phyloP scores from a whole-genome alignment of 2,888 invertebrate genomes.

The Himalopsyche anomala region DNA sequence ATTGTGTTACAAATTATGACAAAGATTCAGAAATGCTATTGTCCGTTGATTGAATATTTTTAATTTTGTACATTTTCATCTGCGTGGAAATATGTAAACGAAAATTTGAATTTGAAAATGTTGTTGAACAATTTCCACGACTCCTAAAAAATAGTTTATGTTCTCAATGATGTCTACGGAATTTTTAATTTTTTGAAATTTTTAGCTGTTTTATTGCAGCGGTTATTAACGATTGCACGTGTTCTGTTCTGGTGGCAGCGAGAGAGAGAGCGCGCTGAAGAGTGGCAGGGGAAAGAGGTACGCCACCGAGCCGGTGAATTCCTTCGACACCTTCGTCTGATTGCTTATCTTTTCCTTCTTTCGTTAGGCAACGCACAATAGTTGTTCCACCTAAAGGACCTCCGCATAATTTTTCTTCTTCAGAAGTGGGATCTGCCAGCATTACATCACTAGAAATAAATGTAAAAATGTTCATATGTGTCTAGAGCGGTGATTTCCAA shows the following conservation, averaged over 20 bases:
- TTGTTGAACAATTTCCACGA: too few relatives aligned
- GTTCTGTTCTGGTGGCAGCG: conserved; percentile 60
- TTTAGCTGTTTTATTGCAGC: conserved; percentile 48
- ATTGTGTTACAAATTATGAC: too few relatives aligned
- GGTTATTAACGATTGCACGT: conserved; percentile 59
- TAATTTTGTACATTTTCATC: too few relatives aligned
- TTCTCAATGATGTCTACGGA: not conserved
- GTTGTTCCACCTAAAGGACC: conserved; percentile 72
- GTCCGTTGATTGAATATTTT: too few relatives aligned
- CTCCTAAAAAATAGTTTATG: not conserved
- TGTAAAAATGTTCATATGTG: too few relatives aligned
- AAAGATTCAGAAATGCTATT: too few relatives aligned
- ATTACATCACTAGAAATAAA: conserved; percentile 78
- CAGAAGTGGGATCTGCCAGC: conserved; percentile 87
- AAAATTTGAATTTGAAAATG: too few relatives aligned
- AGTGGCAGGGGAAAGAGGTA: conserved; percentile 52
- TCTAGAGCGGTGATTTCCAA: too few relatives aligned
- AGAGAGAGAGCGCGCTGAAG: conserved; percentile 56
- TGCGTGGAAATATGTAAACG: too few relatives aligned
- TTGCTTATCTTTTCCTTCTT: conserved; percentile 51
- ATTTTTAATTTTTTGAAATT: not conserved
- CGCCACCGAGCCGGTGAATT: conserved; percentile 59
- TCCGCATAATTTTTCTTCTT: conserved; percentile 87
- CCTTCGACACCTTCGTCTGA: conserved; percentile 55
- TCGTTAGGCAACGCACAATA: conserved; percentile 51